Conservation (phyloP, 2,113 vertebrate species). For the Thalassarche chlororhynchos region DNA sequence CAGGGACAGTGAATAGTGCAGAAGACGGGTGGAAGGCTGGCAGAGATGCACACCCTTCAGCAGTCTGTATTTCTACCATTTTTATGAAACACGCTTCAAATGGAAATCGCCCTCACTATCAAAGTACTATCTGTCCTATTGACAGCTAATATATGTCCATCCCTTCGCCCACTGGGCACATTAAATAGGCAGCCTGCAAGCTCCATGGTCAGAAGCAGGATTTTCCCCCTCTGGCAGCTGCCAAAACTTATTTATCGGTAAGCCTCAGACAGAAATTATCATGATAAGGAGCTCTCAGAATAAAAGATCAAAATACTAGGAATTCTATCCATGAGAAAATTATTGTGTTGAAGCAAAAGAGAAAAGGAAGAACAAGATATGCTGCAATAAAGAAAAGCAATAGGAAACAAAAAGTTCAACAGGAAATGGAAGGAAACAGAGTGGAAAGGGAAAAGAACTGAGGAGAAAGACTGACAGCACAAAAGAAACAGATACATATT, state of each 20-base stretch:
- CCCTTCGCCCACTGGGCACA: neutral
- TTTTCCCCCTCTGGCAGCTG: neutral
- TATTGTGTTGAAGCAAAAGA: neutral
- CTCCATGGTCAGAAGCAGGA: neutral
- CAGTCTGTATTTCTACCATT: neutral
- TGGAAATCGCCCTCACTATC: neutral
- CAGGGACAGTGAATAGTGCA: neutral
- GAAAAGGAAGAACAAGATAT: neutral
- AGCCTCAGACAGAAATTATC: neutral
- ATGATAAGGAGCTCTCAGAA: neutral
- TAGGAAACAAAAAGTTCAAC: neutral
- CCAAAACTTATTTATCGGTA: neutral
- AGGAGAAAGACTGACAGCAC: neutral
- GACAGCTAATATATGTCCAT: neutral
- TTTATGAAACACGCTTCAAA: neutral
- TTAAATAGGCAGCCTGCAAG: neutral
- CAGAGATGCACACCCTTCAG: neutral
- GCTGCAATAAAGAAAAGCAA: neutral
- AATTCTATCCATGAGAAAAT: neutral
- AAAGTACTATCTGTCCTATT: neutral
- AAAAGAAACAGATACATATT: neutral
- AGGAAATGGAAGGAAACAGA: neutral
- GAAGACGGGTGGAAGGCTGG: neutral
- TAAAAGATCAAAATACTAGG: neutral
- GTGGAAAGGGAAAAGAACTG: neutral